Evolutionary conservation across 2,888 invertebrate genomes (phyloP).

Genomic region (Abscondita cerata): DNA sequence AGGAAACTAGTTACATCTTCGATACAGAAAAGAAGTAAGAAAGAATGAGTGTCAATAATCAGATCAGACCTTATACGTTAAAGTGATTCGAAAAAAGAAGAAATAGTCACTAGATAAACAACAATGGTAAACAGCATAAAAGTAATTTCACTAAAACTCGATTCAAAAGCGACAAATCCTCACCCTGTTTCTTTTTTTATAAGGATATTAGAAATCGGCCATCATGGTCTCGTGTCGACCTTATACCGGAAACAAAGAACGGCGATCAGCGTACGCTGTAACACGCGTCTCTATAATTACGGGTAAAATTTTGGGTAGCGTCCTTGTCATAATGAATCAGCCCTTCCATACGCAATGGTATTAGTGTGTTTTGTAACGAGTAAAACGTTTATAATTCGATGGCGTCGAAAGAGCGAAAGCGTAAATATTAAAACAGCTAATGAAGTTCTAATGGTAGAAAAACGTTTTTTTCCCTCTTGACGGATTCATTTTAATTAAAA

Average conservation of each 20-base stretch:
- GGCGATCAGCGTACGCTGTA: conserved; percentile 38
- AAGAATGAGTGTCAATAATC: no score
- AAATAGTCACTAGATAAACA: no score
- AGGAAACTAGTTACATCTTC: no score
- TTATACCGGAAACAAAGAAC: conserved; percentile 42
- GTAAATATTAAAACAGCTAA: conserved; percentile 1
- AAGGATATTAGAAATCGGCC: conserved; percentile 43
- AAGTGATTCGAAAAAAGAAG: no score
- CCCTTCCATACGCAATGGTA: conserved; percentile 23
- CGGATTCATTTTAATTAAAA: conserved; percentile 17
- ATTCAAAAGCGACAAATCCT: no score
- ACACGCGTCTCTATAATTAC: conserved; percentile 41
- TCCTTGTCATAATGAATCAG: conserved; percentile 29
- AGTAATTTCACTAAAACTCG: not conserved
- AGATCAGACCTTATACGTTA: no score
- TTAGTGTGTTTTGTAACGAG: conserved; percentile 20
- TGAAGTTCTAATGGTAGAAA: not conserved
- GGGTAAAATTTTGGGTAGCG: conserved; percentile 34
- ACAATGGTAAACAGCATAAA: not conserved
- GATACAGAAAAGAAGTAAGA: no score
- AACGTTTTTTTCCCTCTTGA: not conserved
- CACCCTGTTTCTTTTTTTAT: conserved; percentile 11
- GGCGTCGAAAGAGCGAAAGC: conserved; percentile 11
- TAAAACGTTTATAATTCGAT: conserved; percentile 13
- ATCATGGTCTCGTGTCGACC: conserved; percentile 42